Base-by-base conservation (phyloP, 2,113 vertebrate genomes). In the Alosa alosa region DNA sequence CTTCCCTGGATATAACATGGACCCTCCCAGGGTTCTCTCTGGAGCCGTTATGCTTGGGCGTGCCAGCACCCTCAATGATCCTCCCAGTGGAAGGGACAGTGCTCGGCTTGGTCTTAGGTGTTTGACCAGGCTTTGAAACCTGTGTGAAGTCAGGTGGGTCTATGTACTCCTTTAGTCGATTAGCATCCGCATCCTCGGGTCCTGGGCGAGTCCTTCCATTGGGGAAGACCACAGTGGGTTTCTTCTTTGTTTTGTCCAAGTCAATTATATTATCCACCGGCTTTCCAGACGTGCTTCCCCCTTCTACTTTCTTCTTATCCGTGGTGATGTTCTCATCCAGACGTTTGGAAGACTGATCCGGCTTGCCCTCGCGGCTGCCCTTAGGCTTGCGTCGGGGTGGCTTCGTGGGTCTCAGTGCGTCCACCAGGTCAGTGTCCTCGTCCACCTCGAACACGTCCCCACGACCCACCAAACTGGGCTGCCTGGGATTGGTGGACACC, bases 261-360 rank as follows among this genome's bases (percentile, higher is more conserved):
- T 92, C 90, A 50, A 93, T 91, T 41, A 96, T n/a, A 86, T 92
- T 90, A 84, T 87, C 81, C 0, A 84, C 72, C 0, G 94, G 94
- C 88, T 96, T 96, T 84, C 90, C 4, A 0, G 93, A 89, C 83
- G n/a, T 85, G 0, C 60, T 52, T 3, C 83, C 82, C 0, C 0
- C 1, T 0, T 84, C 84, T 0, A 87, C 85, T 3, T 87, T 55
- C 72, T 89, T 91, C 87, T 97, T 97, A 55, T 95, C 93, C 0
- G 83, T 94, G 78, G 96, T 97, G 85, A 95, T 36, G 1, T 97
- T 97, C 84, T 97, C 96, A 44, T 96, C 91, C 1, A 52, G 6
- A 20, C 72, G 82, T 68, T 95, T 92, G 0, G 93, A 93, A 50
- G 87, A 75, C 1, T 10, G 85, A 0, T 94, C 94, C 60, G 95